Evolutionary conservation across 1,140 invertebrate species (phyloP), one percentile per base, ranked within the genome.

Genomic region (Bombus superbus): DNA sequence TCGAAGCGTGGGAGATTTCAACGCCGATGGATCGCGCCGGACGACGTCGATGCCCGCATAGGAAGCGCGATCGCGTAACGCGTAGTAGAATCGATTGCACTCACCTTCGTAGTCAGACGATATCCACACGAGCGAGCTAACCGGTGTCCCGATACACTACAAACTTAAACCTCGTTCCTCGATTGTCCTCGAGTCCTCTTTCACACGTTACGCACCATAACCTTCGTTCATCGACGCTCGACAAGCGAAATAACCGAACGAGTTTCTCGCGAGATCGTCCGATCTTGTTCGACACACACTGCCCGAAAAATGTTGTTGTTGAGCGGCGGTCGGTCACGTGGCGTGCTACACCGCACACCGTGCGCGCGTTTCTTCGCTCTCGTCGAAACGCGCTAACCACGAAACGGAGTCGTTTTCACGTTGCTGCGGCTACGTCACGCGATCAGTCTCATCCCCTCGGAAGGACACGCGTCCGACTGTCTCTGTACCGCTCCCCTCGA

Each of bases 201-300:
- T 86, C 69, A 83, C 84, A 80, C 53, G 77, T 89, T 69, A 64
- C 78, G 89, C 89, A 86, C 76, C 73, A 71, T 64, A 73, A 75
- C 78, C 35, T 28, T 32, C 1, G 32, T 62, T 22, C 18, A 18
- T 40, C 22, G 53, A 28, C 18, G 18, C 22, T 53, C 18, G 47
- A 22, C 18, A 15, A 53, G 5, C 6, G 32, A 53, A 53, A 53
- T n/a, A n/a, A 0, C 5, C 22, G 35, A 57, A 8, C 40, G 15
- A 25, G 42, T 40, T 18, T 8, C 3, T 42, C 71, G n/a, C 40
- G 25, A 62, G 38, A 78, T 35, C 38, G n/a, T 85, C 5, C 28
- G 59, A 71, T 47, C 53, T 22, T 13, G 44, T 28, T 35, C 22
- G n/a, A 64, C 87, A 89, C 87, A 89, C 85, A 83, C 76, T 68